Conservation (phyloP, 92 coral and sea anemone species). For the Epizoanthus stellaris region DNA sequence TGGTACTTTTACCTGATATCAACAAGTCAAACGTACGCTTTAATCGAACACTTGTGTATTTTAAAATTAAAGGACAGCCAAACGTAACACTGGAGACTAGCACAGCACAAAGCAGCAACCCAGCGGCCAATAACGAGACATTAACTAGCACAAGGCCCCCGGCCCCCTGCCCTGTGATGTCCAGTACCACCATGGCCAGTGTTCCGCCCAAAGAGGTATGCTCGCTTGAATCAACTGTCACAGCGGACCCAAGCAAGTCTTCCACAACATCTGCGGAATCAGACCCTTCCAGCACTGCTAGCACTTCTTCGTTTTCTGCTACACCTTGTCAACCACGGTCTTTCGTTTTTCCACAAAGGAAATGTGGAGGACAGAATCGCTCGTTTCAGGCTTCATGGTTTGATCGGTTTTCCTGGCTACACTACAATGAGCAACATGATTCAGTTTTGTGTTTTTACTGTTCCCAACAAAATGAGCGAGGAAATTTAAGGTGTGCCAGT, state of each 20-base stretch:
- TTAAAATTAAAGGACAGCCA: background rate
- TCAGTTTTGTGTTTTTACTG: too few species aligned
- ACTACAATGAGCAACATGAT: too few species aligned
- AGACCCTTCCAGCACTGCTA: slow-evolving; percentile 14
- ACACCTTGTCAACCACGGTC: background rate
- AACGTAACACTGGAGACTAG: slow-evolving; percentile 15
- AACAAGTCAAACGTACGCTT: slow-evolving; percentile 15
- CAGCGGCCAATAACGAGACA: slow-evolving; percentile 20
- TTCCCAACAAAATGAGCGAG: too few species aligned
- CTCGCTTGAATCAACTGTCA: slow-evolving; percentile 19
- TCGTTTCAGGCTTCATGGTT: too few species aligned
- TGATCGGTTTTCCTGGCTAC: too few species aligned
- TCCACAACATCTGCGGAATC: slow-evolving; percentile 23
- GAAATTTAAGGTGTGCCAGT: background rate
- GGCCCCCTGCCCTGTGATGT: slow-evolving; percentile 24
- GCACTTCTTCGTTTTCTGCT: slow-evolving; percentile 27
- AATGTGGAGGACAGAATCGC: too few species aligned
- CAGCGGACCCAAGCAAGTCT: slow-evolving; percentile 28
- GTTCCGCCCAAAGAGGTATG: slow-evolving; percentile 15
- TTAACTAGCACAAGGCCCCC: slow-evolving; percentile 16
- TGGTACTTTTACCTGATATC: background rate
- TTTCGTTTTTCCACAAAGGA: too few species aligned
- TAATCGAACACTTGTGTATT: background rate
- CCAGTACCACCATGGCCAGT: slow-evolving; percentile 34
- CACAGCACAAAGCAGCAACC: slow-evolving; percentile 35